phyloP scores from a whole-genome alignment of 2,113 vertebrate genomes.

The Gobiocypris rarus region DNA sequence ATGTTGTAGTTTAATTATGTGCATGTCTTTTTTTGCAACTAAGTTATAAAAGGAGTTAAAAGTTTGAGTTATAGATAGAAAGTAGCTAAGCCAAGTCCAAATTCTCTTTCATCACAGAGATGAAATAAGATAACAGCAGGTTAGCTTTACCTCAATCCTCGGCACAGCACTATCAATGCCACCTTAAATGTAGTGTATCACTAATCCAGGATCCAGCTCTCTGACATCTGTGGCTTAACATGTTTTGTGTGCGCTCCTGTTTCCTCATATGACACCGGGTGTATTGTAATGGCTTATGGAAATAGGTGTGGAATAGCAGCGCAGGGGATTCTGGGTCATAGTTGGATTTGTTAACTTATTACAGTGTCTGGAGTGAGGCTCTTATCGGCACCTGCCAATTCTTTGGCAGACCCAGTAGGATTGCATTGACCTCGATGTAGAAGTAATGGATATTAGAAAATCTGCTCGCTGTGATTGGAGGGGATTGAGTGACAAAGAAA shows the following conservation, averaged over 20 bases:
- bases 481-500: conserved; percentile 65
- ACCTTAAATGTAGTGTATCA: conserved; percentile 58
- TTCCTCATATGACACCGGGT: conserved; percentile 69
- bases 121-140: conserved; percentile 2
- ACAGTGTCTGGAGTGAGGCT: conserved; percentile 76
- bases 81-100: neutral
- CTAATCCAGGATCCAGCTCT: conserved; percentile 53
- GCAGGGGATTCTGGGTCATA: conserved; percentile 76
- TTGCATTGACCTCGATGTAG: conserved; percentile 78
- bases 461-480: conserved; percentile 69
- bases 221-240: conserved; percentile 55
- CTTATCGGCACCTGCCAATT: conserved; percentile 81
- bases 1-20: neutral
- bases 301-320: conserved; percentile 69
- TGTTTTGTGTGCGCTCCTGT: conserved; percentile 50
- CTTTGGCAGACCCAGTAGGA: conserved; percentile 73
- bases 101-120: neutral
- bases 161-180: conserved; percentile 12
- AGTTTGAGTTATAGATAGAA: neutral
- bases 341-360: conserved; percentile 82
- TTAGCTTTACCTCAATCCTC: conserved; percentile 13
- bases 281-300: conserved; percentile 75
- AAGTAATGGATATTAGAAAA: conserved; percentile 84
- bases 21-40: neutral
- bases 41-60: neutral